A percentile compares a stretch with the other conserved stretches of the same genome.
phyloP scores from a whole-genome alignment of 1,140 invertebrate species.

The Drosophila tropicalis region DNA sequence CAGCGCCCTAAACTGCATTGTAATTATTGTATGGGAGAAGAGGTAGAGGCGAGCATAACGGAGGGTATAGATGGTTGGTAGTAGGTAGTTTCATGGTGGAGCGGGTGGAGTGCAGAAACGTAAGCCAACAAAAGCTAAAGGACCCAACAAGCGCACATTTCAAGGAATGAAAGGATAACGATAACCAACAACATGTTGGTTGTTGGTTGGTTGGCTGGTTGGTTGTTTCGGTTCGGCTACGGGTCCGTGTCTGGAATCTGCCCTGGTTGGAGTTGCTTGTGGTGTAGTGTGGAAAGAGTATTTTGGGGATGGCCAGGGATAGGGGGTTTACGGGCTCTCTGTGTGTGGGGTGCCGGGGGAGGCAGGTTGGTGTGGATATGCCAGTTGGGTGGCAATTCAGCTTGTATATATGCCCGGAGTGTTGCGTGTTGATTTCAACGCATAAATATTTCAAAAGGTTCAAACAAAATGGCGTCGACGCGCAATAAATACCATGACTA shows the following conservation, averaged over 20 bases:
- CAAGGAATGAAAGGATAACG: conserved; percentile 76
- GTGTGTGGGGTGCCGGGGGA: not conserved
- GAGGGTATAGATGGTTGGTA: not conserved
- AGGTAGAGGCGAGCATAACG: not conserved
- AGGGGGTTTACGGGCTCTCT: not conserved
- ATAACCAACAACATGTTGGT: conserved; percentile 68
- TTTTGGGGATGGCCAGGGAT: not conserved
- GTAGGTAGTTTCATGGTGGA: not conserved
- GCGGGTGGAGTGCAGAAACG: not conserved
- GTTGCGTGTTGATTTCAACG: conserved; percentile 79
- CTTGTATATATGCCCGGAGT: conserved; percentile 39
- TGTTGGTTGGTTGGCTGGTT: conserved; percentile 51
- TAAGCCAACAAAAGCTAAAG: conserved; percentile 29
- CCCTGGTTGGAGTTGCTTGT: not conserved
- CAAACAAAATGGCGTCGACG: conserved; percentile 81
- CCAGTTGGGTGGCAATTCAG: conserved; percentile 37
- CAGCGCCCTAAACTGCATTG: conserved; percentile 81
- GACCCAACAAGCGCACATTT: conserved; percentile 55
- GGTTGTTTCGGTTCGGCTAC: conserved; percentile 26
- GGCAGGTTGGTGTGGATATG: too few relatives aligned
- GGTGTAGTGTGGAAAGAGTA: not conserved
- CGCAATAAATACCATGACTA: conserved; percentile 73
- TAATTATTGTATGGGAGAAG: conserved; percentile 64
- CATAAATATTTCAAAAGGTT: conserved; percentile 81
- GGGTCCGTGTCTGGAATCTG: conserved; percentile 9